These are phyloP conservation scores for Phaenicophaeus curvirostris DNA, from an alignment of 2,797 vertebrate species.

Conservation along the genomic window DNA sequence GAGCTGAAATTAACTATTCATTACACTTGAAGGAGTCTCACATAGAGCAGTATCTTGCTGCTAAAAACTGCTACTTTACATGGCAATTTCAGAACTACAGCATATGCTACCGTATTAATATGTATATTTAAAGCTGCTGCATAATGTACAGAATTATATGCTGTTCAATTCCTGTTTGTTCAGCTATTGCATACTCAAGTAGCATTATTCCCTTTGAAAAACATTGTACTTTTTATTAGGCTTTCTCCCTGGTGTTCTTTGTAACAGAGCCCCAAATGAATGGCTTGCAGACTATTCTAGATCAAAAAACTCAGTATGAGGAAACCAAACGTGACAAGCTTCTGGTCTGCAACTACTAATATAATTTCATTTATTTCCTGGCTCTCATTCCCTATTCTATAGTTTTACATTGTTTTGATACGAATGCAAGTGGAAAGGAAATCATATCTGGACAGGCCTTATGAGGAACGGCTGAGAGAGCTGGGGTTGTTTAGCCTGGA, in stretches of 20 bases:
- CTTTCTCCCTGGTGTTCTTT: neutral
- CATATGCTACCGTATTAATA: slow-evolving; percentile 75
- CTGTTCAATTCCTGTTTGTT: slow-evolving; percentile 69
- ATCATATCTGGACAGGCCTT: neutral
- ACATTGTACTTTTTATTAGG: slow-evolving; percentile 5
- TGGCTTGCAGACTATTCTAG: neutral
- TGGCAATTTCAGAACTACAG: slow-evolving; percentile 71
- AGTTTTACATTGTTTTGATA: neutral
- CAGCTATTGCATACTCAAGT: slow-evolving; percentile 62
- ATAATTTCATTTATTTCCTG: neutral
- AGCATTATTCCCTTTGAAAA: slow-evolving; percentile 53
- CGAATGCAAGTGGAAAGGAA: neutral
- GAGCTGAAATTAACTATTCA: slow-evolving; percentile 75
- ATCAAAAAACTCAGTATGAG: slow-evolving; percentile 1
- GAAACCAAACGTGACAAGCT: slow-evolving; percentile 3
- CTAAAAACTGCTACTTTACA: slow-evolving; percentile 67
- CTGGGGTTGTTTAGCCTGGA: no score
- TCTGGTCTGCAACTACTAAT: slow-evolving; percentile 6
- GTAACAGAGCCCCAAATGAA: neutral
- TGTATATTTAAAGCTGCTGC: slow-evolving; percentile 67
- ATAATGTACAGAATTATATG: slow-evolving; percentile 67
- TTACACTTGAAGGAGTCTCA: slow-evolving; percentile 67
- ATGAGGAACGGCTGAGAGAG: no score
- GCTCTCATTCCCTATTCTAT: neutral
- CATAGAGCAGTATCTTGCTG: slow-evolving; percentile 65